Percentiles rank a stretch among this genome's conserved stretches.
Conservation (phyloP, 1,140 invertebrate species). For the Diorhabda carinulata region DNA sequence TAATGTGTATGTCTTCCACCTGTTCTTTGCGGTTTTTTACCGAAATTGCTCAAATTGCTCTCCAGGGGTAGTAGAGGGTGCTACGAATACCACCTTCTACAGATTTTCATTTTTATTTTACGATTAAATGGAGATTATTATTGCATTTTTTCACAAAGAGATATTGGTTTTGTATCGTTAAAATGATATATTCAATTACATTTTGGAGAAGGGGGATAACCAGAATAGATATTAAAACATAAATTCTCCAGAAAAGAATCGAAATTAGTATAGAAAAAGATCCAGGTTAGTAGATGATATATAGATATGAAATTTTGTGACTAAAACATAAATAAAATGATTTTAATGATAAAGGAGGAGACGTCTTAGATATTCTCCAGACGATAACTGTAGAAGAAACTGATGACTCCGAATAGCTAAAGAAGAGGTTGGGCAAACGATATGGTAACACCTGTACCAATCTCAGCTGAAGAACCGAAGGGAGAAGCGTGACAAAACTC, state of each 20-base stretch:
- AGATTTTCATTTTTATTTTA: conserved; percentile 7
- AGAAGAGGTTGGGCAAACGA: background rate
- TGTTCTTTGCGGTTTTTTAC: conserved; percentile 29
- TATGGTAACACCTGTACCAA: background rate
- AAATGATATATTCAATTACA: background rate
- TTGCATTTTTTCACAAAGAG: background rate
- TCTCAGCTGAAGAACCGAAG: background rate
- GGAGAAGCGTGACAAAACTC: background rate
- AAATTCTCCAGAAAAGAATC: too few relatives aligned
- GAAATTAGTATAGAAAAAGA: too few relatives aligned
- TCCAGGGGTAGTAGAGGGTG: conserved; percentile 1
- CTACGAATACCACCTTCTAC: background rate
- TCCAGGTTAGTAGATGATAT: too few relatives aligned
- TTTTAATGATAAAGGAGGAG: background rate
- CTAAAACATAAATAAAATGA: too few relatives aligned
- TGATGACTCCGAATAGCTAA: background rate
- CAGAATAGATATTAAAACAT: background rate
- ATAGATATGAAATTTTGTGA: too few relatives aligned
- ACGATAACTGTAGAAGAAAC: background rate
- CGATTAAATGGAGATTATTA: conserved; percentile 4
- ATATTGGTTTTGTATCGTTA: background rate
- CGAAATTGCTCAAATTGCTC: conserved; percentile 9
- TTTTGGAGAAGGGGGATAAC: too few relatives aligned
- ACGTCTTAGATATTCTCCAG: background rate
- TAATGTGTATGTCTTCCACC: conserved; percentile 34